Conservation (phyloP, 2,113 vertebrate genomes). For the Perognathus longimembris region DNA sequence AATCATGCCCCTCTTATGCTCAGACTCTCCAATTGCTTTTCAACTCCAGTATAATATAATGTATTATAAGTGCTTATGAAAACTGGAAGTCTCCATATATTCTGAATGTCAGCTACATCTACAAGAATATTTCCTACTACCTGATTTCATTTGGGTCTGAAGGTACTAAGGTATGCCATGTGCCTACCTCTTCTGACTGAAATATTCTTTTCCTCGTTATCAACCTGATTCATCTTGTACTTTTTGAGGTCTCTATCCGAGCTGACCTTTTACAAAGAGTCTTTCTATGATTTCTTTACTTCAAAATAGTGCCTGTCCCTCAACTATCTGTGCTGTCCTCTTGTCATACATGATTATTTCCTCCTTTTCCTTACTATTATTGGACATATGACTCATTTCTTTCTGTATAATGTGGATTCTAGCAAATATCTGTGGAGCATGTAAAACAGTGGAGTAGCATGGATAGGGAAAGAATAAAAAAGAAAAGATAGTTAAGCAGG, state of each 20-base stretch:
- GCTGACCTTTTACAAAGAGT: background rate
- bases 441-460: background rate
- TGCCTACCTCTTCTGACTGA: background rate
- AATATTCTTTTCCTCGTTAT: background rate
- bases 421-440: slow-evolving; percentile 1
- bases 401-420: background rate
- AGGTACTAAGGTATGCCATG: background rate
- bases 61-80: background rate
- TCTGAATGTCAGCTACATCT: background rate
- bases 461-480: background rate
- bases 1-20: background rate
- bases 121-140: background rate
- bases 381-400: background rate
- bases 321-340: background rate
- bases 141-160: background rate
- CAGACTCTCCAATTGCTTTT: background rate
- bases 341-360: background rate
- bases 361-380: background rate
- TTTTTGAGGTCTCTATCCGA: background rate
- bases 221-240: background rate
- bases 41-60: background rate
- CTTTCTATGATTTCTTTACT: background rate
- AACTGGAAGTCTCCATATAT: background rate
- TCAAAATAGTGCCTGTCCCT: background rate
- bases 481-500: background rate